Percentiles rank a stretch among this genome's conserved stretches.
Evolutionary conservation across 2,888 invertebrate genomes (phyloP).

Genomic region (Chorisops tibialis): DNA sequence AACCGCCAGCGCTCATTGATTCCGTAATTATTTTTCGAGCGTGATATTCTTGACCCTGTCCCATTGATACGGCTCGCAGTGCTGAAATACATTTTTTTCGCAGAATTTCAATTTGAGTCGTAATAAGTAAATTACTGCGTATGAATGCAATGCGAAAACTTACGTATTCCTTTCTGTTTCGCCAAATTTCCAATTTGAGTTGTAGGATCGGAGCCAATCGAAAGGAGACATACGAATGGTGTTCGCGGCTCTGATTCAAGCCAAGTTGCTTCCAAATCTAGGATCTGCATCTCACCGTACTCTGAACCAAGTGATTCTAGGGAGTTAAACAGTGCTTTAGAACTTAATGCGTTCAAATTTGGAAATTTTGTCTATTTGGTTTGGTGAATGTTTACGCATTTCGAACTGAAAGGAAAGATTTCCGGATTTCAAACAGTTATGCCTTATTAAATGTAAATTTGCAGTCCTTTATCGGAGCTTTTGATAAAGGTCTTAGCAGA

Average conservation of each 20-base stretch:
- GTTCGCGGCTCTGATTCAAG: constrained; percentile 82
- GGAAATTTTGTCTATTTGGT: too few species aligned
- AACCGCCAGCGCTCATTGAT: constrained; percentile 78
- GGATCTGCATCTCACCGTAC: constrained; percentile 87
- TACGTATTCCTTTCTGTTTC: constrained; percentile 80
- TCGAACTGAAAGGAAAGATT: too few species aligned
- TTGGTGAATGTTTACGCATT: too few species aligned
- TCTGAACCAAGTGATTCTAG: constrained; percentile 78
- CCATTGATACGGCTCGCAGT: constrained; percentile 89
- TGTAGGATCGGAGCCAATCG: constrained; percentile 96
- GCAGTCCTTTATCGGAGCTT: too few species aligned
- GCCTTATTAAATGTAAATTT: too few species aligned
- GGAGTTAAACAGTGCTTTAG: too few species aligned
- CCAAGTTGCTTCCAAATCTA: constrained; percentile 89
- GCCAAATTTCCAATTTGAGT: constrained; percentile 84
- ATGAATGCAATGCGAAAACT: constrained; percentile 42
- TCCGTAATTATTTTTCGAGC: constrained; percentile 79
- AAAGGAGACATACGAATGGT: constrained; percentile 88
- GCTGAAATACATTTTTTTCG: constrained; percentile 51
- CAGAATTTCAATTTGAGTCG: background rate
- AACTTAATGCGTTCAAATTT: too few species aligned
- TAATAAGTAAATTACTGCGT: too few species aligned
- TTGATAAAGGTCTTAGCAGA: too few species aligned
- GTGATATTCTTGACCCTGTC: constrained; percentile 90
- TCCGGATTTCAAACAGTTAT: too few species aligned